Conservation (phyloP, 1,140 invertebrate species). For the Phymorhynchus buccinoides region DNA sequence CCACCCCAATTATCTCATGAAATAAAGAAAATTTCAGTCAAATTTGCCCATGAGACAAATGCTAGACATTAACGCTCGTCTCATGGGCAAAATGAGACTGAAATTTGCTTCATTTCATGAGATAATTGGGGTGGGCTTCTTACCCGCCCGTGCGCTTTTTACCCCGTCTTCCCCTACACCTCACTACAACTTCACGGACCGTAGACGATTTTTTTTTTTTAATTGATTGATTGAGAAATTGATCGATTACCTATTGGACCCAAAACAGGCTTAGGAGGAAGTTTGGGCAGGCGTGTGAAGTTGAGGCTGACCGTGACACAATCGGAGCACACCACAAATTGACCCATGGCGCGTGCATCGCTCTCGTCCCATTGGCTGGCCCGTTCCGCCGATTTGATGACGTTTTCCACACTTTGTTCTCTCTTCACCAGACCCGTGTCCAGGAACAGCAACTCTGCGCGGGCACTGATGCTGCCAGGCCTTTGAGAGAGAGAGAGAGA, state of each 20-base stretch:
- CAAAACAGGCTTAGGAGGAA: not conserved
- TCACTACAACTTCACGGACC: not conserved
- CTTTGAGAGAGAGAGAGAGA: not conserved
- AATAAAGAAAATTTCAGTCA: no score
- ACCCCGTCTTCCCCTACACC: no score
- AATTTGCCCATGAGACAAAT: no score
- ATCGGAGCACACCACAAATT: constrained; percentile 33
- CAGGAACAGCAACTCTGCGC: constrained; percentile 29
- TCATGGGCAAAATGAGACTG: no score
- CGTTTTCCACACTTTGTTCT: constrained; percentile 3
- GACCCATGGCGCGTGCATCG: constrained; percentile 31
- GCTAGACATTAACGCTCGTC: no score
- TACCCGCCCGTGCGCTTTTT: no score
- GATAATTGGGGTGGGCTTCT: no score
- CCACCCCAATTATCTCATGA: no score
- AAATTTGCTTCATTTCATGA: no score
- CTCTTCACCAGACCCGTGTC: constrained; percentile 26
- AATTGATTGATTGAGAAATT: no score
- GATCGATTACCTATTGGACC: not conserved
- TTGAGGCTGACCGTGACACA: constrained; percentile 26
- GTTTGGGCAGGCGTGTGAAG: not conserved
- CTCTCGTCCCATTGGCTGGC: constrained; percentile 27
- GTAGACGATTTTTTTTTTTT: no score
- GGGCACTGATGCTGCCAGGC: constrained; percentile 24
- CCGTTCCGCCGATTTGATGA: constrained; percentile 36